Base-by-base conservation (phyloP, 2,888 invertebrate genomes). In the Gymnosoma rotundatum region DNA sequence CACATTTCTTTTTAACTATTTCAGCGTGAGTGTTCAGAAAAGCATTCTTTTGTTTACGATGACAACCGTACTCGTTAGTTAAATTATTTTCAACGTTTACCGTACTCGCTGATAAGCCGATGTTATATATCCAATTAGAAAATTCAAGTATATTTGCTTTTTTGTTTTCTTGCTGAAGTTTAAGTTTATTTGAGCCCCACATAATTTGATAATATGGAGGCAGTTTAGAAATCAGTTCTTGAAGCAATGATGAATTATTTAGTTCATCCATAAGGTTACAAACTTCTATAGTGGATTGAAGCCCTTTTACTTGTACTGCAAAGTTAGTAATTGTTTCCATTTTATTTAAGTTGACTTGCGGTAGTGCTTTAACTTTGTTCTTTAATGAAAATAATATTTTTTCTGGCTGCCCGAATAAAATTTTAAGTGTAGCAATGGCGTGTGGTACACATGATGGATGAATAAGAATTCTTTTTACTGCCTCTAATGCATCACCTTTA, bases 191-290 rank as follows among this genome's bases (percentile, higher is more conserved):
- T 18, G 78, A 60, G 1, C 78, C 80, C 78, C 83, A 83, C 48
- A 45, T 78, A n/a, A 83, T 70, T 66, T 83, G 78, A n/a, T 73
- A 81, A 61, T 70, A 66, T n/a, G 83, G 72, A 12, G 83, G 80
- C n/a, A 83, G 20, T 75, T 86, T 86, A 0, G 60, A 70, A 16
- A 83, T 52, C 6, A 83, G 52, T 74, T 86, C 81, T 32, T 86
- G 86, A 2, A 86, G 54, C 52, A 86, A 20, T 12, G 72, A 86
- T 7, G 83, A 86, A 45, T 86, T 86, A 60, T 86, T 83, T 32
- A n/a, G n/a, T n/a, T n/a, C n/a, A n/a, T n/a, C n/a, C n/a, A n/a
- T n/a, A n/a, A n/a, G n/a, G n/a, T n/a, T n/a, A n/a, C n/a, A n/a
- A n/a, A n/a, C n/a, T n/a, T n/a, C n/a, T n/a, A n/a, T n/a, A n/a